Evolutionary conservation across 1,140 invertebrate species (phyloP).

Genomic region (Euwallacea similis): DNA sequence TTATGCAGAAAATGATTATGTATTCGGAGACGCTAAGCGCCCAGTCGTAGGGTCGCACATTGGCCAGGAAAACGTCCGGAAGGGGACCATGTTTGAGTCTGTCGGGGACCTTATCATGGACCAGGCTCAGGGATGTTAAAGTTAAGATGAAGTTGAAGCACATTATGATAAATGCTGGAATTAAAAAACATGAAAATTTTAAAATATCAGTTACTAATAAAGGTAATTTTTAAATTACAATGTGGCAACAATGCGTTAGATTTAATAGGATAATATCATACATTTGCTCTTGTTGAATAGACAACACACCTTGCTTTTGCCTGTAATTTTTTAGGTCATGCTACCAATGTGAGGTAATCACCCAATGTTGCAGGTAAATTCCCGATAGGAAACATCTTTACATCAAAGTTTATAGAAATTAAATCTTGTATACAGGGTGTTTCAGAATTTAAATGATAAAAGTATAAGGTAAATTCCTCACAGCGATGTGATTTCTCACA

Average conservation of each 20-base stretch:
- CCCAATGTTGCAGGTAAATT: too few relatives aligned
- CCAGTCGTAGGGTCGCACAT: constrained; percentile 71
- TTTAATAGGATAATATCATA: too few relatives aligned
- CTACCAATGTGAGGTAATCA: too few relatives aligned
- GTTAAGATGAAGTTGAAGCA: constrained; percentile 65
- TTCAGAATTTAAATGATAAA: too few relatives aligned
- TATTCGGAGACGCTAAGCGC: constrained; percentile 82
- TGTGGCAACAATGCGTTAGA: not conserved
- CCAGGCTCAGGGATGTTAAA: constrained; percentile 73
- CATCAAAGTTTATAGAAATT: too few relatives aligned
- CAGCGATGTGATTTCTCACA: too few relatives aligned
- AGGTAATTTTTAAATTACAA: not conserved
- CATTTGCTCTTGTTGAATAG: too few relatives aligned
- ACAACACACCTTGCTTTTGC: too few relatives aligned
- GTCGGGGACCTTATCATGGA: constrained; percentile 84
- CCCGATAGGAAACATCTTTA: too few relatives aligned
- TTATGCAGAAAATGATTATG: constrained; percentile 79
- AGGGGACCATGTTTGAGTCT: constrained; percentile 69
- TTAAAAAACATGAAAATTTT: constrained; percentile 11
- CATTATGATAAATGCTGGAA: constrained; percentile 65
- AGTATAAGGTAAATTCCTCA: too few relatives aligned
- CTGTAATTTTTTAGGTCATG: too few relatives aligned
- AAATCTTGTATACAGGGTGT: too few relatives aligned
- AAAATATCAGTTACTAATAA: not conserved
- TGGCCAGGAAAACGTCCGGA: constrained; percentile 80